Evolutionary conservation across 2,888 invertebrate species (phyloP).

Genomic region (Apocheima hispidaria): DNA sequence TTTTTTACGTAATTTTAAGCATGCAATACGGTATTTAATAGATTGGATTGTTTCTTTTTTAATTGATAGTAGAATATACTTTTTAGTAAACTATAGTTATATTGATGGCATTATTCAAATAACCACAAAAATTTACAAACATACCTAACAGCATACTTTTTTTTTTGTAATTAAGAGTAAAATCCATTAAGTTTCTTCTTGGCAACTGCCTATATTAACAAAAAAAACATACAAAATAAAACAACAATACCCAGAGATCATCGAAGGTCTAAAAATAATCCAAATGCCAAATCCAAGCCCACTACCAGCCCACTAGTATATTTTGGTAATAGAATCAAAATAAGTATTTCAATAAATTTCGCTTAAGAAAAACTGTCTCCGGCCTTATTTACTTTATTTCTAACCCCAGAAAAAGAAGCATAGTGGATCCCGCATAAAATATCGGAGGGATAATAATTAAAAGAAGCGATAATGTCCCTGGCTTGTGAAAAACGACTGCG

Average conservation of each 20-base stretch:
- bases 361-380: neutral
- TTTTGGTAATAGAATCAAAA: neutral
- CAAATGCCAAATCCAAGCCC: too few relatives aligned
- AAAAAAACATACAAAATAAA: too few relatives aligned
- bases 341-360: neutral
- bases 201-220: too few relatives aligned
- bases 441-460: slow-evolving; percentile 85
- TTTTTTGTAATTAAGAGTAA: neutral
- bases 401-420: slow-evolving; percentile 41
- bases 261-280: too few relatives aligned
- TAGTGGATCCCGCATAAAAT: slow-evolving; percentile 67
- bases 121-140: neutral
- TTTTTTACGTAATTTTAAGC: slow-evolving; percentile 58
- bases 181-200: too few relatives aligned
- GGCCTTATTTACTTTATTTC: slow-evolving; percentile 7
- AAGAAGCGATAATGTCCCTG: slow-evolving; percentile 85
- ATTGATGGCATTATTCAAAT: neutral
- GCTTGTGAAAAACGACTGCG: slow-evolving; percentile 82
- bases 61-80: slow-evolving; percentile 33
- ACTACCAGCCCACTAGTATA: too few relatives aligned
- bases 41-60: slow-evolving; percentile 37
- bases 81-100: slow-evolving; percentile 1
- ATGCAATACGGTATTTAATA: slow-evolving; percentile 49
- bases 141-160: neutral
- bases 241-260: too few relatives aligned